These are phyloP conservation scores for Turnix velox DNA, from an alignment of 2,113 vertebrate genomes.

Conservation along the genomic window DNA sequence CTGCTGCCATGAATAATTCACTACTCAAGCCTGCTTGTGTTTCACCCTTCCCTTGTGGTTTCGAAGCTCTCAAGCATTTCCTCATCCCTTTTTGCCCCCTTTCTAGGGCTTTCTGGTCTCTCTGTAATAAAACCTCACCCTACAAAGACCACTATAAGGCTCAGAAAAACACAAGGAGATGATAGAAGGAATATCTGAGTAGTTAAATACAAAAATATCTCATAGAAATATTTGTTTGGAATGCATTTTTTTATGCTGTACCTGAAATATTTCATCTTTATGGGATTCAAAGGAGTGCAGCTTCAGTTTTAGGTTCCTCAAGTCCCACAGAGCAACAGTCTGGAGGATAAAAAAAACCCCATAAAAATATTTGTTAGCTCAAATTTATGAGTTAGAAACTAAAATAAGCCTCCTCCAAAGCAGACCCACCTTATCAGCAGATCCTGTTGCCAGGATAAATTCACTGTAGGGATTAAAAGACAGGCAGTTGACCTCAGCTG, in stretches of 20 bases:
- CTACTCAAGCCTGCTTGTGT: background rate
- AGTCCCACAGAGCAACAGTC: constrained; percentile 97
- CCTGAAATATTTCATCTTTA: constrained; percentile 99
- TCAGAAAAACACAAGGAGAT: background rate
- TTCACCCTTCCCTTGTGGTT: background rate
- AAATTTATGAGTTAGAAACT: too few species aligned
- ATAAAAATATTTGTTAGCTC: background rate
- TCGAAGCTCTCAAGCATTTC: background rate
- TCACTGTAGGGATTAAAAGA: constrained; percentile 98
- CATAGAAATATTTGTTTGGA: too few species aligned
- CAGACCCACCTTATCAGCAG: constrained; percentile 87
- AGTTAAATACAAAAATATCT: background rate
- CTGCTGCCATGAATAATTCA: constrained; percentile 56
- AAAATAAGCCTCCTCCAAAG: background rate
- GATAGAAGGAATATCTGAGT: background rate
- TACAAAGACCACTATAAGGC: background rate
- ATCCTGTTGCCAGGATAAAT: constrained; percentile 95
- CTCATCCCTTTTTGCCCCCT: background rate
- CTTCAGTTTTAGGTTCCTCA: constrained; percentile 95
- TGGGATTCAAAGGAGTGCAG: constrained; percentile 98
- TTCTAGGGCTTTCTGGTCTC: background rate
- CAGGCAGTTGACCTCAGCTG: constrained; percentile 96
- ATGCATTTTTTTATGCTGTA: too few species aligned
- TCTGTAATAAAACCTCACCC: background rate
- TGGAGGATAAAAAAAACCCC: constrained; percentile 34